Conservation (phyloP, 2,888 invertebrate species). For the Cerastis leucographa region DNA sequence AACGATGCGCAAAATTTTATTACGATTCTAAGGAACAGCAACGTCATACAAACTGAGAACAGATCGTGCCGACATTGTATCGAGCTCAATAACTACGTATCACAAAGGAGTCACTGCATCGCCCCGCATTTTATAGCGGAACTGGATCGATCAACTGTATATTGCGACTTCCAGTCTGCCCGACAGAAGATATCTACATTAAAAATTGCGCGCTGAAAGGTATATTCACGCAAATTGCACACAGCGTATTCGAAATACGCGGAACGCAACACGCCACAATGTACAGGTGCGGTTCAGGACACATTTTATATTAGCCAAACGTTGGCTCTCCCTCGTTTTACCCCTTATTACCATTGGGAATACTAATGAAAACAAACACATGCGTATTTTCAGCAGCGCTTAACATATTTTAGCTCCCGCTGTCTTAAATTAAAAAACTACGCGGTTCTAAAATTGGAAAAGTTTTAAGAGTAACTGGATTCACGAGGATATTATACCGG, state of each 20-base stretch:
- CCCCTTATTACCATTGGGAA: slow-evolving; percentile 51
- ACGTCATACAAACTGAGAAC: slow-evolving; percentile 72
- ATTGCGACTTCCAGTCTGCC: slow-evolving; percentile 67
- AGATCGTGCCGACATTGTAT: slow-evolving; percentile 75
- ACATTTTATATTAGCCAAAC: slow-evolving; percentile 51
- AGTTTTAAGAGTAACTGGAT: slow-evolving; percentile 41
- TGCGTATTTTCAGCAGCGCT: slow-evolving; percentile 50
- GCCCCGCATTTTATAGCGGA: slow-evolving; percentile 67
- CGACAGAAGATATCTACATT: slow-evolving; percentile 63
- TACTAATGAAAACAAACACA: slow-evolving; percentile 61
- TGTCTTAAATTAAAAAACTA: slow-evolving; percentile 53
- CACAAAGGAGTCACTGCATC: slow-evolving; percentile 73
- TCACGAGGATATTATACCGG: slow-evolving; percentile 16
- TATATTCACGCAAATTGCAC: slow-evolving; percentile 70
- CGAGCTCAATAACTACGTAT: slow-evolving; percentile 72
- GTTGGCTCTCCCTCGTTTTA: slow-evolving; percentile 37
- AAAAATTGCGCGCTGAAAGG: slow-evolving; percentile 74
- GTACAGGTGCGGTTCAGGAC: slow-evolving; percentile 44
- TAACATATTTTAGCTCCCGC: slow-evolving; percentile 53
- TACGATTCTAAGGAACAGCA: slow-evolving; percentile 69
- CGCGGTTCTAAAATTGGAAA: slow-evolving; percentile 51
- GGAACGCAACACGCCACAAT: slow-evolving; percentile 38
- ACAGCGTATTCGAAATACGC: slow-evolving; percentile 65
- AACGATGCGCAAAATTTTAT: slow-evolving; percentile 72
- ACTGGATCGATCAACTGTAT: slow-evolving; percentile 60